Evolutionary conservation across 2,888 invertebrate species (phyloP), one percentile per base, ranked within the genome.

Genomic region (Pocota personata): DNA sequence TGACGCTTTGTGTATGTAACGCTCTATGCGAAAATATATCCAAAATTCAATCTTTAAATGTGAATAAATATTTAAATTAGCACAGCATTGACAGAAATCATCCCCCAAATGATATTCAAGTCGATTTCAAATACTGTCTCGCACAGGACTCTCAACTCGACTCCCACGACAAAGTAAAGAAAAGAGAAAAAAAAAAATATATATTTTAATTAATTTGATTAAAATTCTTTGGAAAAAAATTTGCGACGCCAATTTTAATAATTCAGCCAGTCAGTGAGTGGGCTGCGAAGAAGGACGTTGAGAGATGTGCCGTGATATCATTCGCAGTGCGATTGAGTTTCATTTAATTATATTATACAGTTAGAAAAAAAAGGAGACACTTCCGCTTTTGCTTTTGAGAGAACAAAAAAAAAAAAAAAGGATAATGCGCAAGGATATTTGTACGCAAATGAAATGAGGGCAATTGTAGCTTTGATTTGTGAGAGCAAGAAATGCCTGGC

Each of bases 61-160:
- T 83, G 78, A 67, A 83, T 83, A 78, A 83, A 83, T 83, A 83
- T 83, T 78, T 78, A 83, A 83, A 83, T 83, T 83, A 83, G 78
- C 72, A 72, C 7, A 50, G 46, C 71, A 64, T 62, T 62, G 64
- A 57, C 52, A 52, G 40, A 21, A 40, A 52, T 8, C 37, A 50
- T 21, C 12, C 52, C 43, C 60, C 32, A 62, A 37, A 46, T 21
- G 40, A 52, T 50, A 35, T 35, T 66, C 50, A 50, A 77, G 10
- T 69, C 50, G 48, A 69, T 60, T 52, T 77, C 46, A 40, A 52
- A 69, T 30, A 52, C 57, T 58, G 48, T 67, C 57, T 27, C 37
- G 24, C 46, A 48, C 76, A 69, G 40, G 52, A 55, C 32, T 14
- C 5, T 30, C n/a, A n/a, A n/a, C 16, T 37, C 16, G 19, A 64